Percentiles rank a stretch among this genome's conserved stretches.
Evolutionary conservation across 2,113 vertebrate genomes (phyloP).

Genomic region (Nesoenas mayeri): DNA sequence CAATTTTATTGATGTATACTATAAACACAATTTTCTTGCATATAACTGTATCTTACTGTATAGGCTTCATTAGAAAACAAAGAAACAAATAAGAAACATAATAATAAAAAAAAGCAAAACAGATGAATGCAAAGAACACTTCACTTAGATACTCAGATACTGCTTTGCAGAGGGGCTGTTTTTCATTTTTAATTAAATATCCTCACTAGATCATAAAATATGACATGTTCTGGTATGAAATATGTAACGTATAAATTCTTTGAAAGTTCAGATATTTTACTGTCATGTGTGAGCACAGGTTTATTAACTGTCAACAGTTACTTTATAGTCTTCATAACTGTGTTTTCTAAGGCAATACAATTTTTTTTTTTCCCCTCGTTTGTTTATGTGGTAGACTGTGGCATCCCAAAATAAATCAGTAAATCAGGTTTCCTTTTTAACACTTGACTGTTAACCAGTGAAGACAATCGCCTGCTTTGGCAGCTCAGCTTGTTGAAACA

Average conservation of each 20-base stretch:
- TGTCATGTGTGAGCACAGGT: neutral
- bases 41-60: neutral
- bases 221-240: neutral
- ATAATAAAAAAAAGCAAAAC: neutral
- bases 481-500: neutral
- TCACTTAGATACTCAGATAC: neutral
- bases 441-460: neutral
- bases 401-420: neutral
- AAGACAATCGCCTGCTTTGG: neutral
- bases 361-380: neutral
- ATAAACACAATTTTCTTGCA: neutral
- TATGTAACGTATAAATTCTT: neutral
- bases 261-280: neutral
- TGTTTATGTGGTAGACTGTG: neutral
- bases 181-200: conserved; percentile 30
- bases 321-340: conserved; percentile 41
- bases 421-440: neutral
- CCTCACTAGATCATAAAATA: neutral
- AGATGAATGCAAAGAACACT: neutral
- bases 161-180: neutral
- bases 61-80: neutral
- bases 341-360: neutral
- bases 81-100: neutral
- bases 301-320: conserved; percentile 51
- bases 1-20: neutral